Percentiles rank a stretch among this genome's conserved stretches.
Conservation (phyloP, 2,888 invertebrate species). For the Andrena flavipes region DNA sequence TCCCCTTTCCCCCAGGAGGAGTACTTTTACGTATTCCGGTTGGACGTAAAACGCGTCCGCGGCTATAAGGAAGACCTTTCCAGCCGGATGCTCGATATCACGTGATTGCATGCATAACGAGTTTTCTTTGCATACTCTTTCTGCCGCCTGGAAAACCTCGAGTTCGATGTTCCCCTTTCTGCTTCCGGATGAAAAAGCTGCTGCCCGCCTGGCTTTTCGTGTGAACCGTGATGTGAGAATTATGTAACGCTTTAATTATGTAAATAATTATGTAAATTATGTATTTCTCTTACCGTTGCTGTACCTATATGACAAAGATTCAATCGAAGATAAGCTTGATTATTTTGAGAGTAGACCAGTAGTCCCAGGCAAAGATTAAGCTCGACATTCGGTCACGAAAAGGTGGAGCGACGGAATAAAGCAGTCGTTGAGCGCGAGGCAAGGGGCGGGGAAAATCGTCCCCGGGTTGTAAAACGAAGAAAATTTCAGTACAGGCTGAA, state of each 20-base stretch:
- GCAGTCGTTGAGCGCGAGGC: neutral
- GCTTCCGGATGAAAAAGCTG: too few relatives aligned
- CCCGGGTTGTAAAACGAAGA: slow-evolving; percentile 5
- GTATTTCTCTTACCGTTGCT: too few relatives aligned
- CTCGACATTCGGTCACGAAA: neutral
- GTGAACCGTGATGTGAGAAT: too few relatives aligned
- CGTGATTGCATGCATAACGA: slow-evolving; percentile 41
- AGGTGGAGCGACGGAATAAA: neutral
- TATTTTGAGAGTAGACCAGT: neutral
- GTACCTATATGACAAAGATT: neutral
- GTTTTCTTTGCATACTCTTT: slow-evolving; percentile 22
- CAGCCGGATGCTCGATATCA: slow-evolving; percentile 28
- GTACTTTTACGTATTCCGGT: slow-evolving; percentile 50
- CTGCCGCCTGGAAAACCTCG: slow-evolving; percentile 18
- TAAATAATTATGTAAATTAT: too few relatives aligned
- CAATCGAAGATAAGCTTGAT: neutral
- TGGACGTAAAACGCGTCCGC: slow-evolving; percentile 28
- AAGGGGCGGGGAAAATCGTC: slow-evolving; percentile 11
- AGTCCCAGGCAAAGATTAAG: neutral
- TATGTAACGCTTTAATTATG: too few relatives aligned
- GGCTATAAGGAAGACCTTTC: slow-evolving; percentile 29
- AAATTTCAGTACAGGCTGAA: slow-evolving; percentile 29
- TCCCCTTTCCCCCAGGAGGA: neutral
- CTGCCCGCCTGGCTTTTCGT: too few relatives aligned
- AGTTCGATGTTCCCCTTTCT: slow-evolving; percentile 8